A percentile compares a stretch with the other conserved stretches of the same genome.
Evolutionary conservation across 2,888 invertebrate genomes (phyloP).

Genomic region (Chaetogeoica ovagalla): DNA sequence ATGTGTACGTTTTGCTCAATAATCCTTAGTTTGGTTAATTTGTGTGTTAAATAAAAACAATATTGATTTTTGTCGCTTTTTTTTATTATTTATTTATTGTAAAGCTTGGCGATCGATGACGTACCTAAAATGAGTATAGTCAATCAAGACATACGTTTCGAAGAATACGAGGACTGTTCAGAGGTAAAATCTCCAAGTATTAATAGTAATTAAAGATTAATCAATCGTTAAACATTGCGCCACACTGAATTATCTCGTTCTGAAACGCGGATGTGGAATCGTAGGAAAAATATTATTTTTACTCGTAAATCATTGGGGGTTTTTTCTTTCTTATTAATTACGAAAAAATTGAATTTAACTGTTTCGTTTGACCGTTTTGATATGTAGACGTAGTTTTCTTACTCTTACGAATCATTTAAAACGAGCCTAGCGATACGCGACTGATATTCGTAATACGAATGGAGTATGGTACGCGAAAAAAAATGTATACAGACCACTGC

Average conservation of each 20-base stretch:
- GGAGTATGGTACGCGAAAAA: too few species aligned
- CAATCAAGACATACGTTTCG: not conserved
- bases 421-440: too few species aligned
- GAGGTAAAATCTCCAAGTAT: slow-evolving; percentile 32
- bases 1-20: not conserved
- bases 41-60: not conserved
- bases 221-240: slow-evolving; percentile 27
- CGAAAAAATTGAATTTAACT: too few species aligned
- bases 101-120: slow-evolving; percentile 43
- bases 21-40: not conserved
- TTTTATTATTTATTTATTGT: not conserved
- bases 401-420: not conserved
- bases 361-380: too few species aligned
- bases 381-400: not conserved
- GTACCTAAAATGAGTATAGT: slow-evolving; percentile 29
- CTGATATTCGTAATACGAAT: too few species aligned
- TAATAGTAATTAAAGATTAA: slow-evolving; percentile 19
- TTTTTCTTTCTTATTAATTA: not conserved
- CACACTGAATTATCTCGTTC: not conserved
- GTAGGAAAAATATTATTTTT: not conserved
- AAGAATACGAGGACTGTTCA: slow-evolving; percentile 7
- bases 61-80: slow-evolving; percentile 1
- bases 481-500: too few species aligned
- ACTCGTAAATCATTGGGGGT: not conserved
- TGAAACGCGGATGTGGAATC: not conserved